Evolutionary conservation across 1,140 invertebrate species (phyloP), one percentile per base, ranked within the genome.

Genomic region (Sycobia sp.): DNA sequence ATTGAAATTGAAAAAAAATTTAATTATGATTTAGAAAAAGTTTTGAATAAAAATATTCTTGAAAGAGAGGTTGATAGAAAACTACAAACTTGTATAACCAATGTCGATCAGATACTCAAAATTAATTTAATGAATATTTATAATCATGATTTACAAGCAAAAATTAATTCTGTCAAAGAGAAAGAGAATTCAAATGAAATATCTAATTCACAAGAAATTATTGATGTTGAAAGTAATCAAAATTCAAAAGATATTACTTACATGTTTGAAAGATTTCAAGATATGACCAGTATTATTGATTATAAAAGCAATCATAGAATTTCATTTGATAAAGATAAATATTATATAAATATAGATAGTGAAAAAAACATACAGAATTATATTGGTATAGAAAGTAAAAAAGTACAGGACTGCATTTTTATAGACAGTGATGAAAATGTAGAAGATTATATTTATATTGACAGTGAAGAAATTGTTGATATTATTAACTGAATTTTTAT

Each of bases 401-500:
- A n/a, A n/a, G n/a, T n/a, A n/a, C n/a, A n/a, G n/a, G n/a, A n/a
- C n/a, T n/a, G n/a, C n/a, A n/a, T n/a, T n/a, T n/a, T n/a, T n/a
- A n/a, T n/a, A n/a, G n/a, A n/a, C n/a, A n/a, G n/a, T n/a, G n/a
- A n/a, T n/a, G n/a, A n/a, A n/a, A n/a, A n/a, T n/a, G n/a, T n/a
- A n/a, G n/a, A n/a, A n/a, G n/a, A n/a, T n/a, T n/a, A n/a, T n/a
- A n/a, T n/a, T n/a, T n/a, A n/a, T n/a, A n/a, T n/a, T n/a, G n/a
- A n/a, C n/a, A 36, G 11, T 43, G 39, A 43, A 29, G 55, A 57
- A 36, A 34, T 46, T 36, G 47, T 44, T 23, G 55, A 39, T 34
- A 29, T 57, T 14, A 57, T 57, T 13, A 46, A 46, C 34, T 57
- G 36, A 47, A 11, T n/a, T n/a, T 39, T 54, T 32, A 20, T 43